Base-by-base conservation (phyloP, 2,888 invertebrate genomes). In the Drosophila neotestacea region DNA sequence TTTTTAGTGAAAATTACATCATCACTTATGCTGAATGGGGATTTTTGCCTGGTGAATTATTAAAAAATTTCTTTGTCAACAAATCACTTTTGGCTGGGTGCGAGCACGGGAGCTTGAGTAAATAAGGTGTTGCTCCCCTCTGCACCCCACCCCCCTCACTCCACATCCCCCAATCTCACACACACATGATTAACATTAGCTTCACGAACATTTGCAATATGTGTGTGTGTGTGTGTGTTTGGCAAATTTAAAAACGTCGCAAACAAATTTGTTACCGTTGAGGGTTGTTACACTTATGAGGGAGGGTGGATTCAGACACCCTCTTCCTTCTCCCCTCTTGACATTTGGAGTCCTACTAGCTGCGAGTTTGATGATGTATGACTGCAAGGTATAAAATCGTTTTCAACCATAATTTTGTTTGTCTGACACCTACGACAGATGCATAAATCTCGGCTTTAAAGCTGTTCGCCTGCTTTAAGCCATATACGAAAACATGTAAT, bases 11-110 rank as follows among this genome's bases (percentile, higher is more conserved):
- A 86, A 86, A 88, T 86, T 86, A 88, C 85, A 88, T 85, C 85
- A 85, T 85, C 88, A 88, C 84, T 85, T 88, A 90, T 90, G 83
- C 85, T 75, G 85, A 84, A 88, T 85, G 88, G 79, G 79, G 73
- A 77, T 73, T 82, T 73, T 79, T 61, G 55, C 73, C 66, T 63
- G 79, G 76, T 89, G 84, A 90, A 85, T 88, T 89, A 89, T 89
- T 90, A 84, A 84, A 89, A 89, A 89, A 89, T 90, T 84, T 90
- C 81, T 82, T 89, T 90, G 89, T 89, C 90, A 90, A 90, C 90
- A 90, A 90, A 90, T 90, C 90, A 90, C 85, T 89, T 88, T 88
- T 66, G 81, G 41, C 62, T 61, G 55, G 64, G 56, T 62, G 60
- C 60, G 22, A 41, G 64, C 61, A 46, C 60, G 65, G 66, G 52